Evolutionary conservation across 2,797 vertebrate genomes (phyloP).

Genomic region (Poeciliopsis paucimaculata): DNA sequence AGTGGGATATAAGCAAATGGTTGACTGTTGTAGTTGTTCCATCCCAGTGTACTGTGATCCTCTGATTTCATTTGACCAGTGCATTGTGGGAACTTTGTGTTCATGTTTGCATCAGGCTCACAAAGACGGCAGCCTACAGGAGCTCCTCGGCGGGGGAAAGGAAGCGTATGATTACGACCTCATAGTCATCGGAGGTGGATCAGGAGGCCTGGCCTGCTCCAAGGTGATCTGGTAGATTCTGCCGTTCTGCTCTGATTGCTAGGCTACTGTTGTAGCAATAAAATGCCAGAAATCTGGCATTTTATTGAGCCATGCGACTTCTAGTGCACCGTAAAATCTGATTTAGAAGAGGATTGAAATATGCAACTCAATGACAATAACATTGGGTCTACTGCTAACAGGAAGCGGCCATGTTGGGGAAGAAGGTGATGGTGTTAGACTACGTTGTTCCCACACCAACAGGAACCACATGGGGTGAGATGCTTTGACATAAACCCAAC

Average conservation of each 20-base stretch:
- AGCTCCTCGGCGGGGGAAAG: conserved; percentile 80
- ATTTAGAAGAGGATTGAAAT: background rate
- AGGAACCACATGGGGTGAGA: conserved; percentile 92
- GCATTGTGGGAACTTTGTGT: background rate
- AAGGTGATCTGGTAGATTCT: conserved; percentile 84
- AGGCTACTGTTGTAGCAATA: too few species aligned
- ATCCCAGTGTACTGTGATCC: background rate
- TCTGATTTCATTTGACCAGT: background rate
- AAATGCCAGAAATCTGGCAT: background rate
- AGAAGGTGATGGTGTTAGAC: conserved; percentile 96
- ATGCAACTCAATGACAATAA: conserved; percentile 1
- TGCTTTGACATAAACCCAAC: background rate
- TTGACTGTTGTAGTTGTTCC: background rate
- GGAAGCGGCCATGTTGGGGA: conserved; percentile 91
- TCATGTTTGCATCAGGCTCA: conserved; percentile 81
- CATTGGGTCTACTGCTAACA: conserved; percentile 54
- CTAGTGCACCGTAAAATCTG: background rate
- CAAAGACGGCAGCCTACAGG: conserved; percentile 87
- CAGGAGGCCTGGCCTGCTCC: conserved; percentile 94
- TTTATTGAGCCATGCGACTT: background rate
- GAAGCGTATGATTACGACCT: conserved; percentile 92
- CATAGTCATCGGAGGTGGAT: conserved; percentile 94
- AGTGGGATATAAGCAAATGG: background rate
- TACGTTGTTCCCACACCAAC: conserved; percentile 91
- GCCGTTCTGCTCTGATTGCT: background rate